Evolutionary conservation across 2,797 vertebrate species (phyloP), one percentile per base, ranked within the genome.

Genomic region (Zalophus californianus): DNA sequence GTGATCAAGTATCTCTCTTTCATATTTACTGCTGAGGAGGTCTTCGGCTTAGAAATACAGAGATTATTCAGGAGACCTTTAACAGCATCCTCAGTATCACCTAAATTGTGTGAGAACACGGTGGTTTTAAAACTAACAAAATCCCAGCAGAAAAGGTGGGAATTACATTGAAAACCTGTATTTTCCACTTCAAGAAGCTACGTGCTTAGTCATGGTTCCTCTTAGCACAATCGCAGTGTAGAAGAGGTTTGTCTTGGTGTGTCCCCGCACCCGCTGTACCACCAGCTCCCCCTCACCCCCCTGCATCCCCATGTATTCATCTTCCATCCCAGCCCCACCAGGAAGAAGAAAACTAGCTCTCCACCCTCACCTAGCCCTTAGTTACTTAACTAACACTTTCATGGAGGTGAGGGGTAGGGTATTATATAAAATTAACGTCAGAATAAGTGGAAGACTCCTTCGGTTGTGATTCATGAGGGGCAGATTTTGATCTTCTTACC

Each of bases 41-140:
- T 68, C 20, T 78, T 97, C 90, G 18, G 3, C 62, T 70, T 48
- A 79, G 90, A 95, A 93, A 48, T 41, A 80, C 58, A 32, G 48
- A 18, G 73, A 82, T 82, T 29, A 73, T 93, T 87, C 20, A 70
- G 83, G 50, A 80, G 52, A 77, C 25, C 70, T 91, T 94, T 73
- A 77, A 90, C 14, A 90, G 13, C 23, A 54, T 44, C 29, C 12
- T 32, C 62, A 87, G 3, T 20, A 21, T 84, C 62, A 89, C 32
- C n/a, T 60, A 78, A 80, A 64, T 66, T 16, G 35, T 68, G 7
- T 32, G 32, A 92, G 78, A 91, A 29, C 2, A 15, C 0, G 1
- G 44, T 68, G 3, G 13, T 83, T 96, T 91, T 78, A 68, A 80
- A 86, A 23, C 18, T 38, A 77, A 75, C 44, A 92, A 89, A 89